Evolutionary conservation across 2,113 vertebrate genomes (phyloP), one percentile per base, ranked within the genome.

Genomic region (Scomber scombrus): DNA sequence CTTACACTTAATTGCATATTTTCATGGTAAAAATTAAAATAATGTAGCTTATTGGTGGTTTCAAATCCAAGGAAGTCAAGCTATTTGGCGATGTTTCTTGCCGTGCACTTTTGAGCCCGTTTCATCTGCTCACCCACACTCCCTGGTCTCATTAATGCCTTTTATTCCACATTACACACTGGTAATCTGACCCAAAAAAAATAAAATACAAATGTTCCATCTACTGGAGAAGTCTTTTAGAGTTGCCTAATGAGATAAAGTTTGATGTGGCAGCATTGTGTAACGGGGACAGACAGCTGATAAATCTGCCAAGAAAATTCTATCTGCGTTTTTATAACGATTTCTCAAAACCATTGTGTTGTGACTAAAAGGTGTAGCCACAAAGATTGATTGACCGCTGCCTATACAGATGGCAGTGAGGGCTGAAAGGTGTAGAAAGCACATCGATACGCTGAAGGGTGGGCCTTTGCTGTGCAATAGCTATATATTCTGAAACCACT

Each of bases 91-190:
- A 58, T 9, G 18, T 52, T 60, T 70, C 60, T 26, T 70, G 54
- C 34, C 11, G 5, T 43, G 49, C 11, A 52, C 70, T 78, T 74
- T 23, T 45, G 10, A 70, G 43, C 34, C 19, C 26, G 71, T 79
- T 66, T 66, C 19, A 58, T 67, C 51, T 1, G 1, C 56, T 84
- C 55, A 45, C 51, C 75, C 82, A 45, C 64, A 75, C 45, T 72
- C 40, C 5, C n/a, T 67, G 26, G 5, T 78, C 75, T 76, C 75
- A 86, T 81, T 84, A 84, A 50, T 58, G 51, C 46, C 56, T 67
- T 75, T 78, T 88, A 56, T 72, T 75, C 60, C 47, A 70, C 0
- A 43, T 63, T 26, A 64, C 64, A 52, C 14, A 45, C 21, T 52
- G 69, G 69, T 66, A 58, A 46, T 78, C 51, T 75, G 46, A n/a